Conservation (phyloP, 53 echinoderm and acorn worm genomes). For the Echinometra lucunter region DNA sequence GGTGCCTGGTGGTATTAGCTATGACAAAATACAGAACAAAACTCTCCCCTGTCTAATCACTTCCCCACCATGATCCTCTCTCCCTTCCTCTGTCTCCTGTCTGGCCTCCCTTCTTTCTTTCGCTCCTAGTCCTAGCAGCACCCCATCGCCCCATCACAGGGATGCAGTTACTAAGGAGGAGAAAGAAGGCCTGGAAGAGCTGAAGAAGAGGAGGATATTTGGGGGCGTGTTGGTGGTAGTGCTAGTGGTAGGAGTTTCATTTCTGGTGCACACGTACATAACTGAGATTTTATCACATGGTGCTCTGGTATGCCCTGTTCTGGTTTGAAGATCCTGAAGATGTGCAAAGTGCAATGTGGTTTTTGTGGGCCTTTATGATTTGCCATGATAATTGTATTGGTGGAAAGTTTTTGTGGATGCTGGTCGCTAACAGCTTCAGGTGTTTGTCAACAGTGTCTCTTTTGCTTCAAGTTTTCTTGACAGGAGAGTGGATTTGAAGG, state of each 20-base stretch:
- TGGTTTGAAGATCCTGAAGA: not conserved
- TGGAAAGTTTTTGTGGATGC: not conserved
- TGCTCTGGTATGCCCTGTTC: not conserved
- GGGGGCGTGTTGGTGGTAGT: not conserved
- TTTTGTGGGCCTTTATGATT: not conserved
- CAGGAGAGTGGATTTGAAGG: not conserved
- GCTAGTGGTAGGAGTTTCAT: not conserved
- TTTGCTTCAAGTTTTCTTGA: not conserved
- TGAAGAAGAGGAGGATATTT: not conserved
- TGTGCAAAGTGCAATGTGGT: not conserved
- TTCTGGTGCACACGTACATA: not conserved
- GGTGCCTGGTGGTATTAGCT: slow-evolving; percentile 29
- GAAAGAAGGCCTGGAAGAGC: not conserved
- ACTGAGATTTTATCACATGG: slow-evolving; percentile 14
- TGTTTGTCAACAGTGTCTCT: not conserved
- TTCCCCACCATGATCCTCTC: slow-evolving; percentile 5
- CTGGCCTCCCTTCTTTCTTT: not conserved
- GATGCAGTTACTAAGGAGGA: not conserved
- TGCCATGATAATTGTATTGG: not conserved
- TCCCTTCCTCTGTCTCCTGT: not conserved
- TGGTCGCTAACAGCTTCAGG: not conserved
- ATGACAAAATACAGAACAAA: slow-evolving; percentile 12
- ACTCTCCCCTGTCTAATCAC: slow-evolving; percentile 32
- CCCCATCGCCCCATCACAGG: not conserved
- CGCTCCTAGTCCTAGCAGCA: no score